Conservation (phyloP, 1,140 invertebrate genomes). For the Cydia amplana region DNA sequence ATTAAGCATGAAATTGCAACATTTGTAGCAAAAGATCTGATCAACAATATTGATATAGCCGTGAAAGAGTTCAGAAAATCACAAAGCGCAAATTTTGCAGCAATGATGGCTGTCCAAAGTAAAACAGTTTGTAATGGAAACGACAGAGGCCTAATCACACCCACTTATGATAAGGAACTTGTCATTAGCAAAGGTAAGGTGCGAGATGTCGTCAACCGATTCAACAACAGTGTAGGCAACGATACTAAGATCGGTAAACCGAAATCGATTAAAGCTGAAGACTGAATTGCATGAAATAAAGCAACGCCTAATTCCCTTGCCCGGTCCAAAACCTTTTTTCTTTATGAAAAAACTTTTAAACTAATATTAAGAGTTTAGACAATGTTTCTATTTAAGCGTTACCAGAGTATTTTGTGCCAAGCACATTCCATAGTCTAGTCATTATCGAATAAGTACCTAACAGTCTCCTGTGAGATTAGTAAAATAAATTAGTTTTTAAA, state of each 20-base stretch:
- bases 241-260: conserved; percentile 48
- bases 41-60: conserved; percentile 71
- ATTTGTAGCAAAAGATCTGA: conserved; percentile 74
- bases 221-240: conserved; percentile 64
- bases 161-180: conserved; percentile 70
- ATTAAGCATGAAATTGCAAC: conserved; percentile 75
- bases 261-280: conserved; percentile 57
- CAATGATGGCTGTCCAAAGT: conserved; percentile 36
- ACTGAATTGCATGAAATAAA: conserved; percentile 45
- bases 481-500: neutral
- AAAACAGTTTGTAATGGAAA: conserved; percentile 66
- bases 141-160: conserved; percentile 63
- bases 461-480: neutral
- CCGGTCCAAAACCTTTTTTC: conserved; percentile 51
- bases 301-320: conserved; percentile 38
- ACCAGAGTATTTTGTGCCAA: conserved; percentile 53
- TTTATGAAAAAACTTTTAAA: conserved; percentile 36
- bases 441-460: conserved; percentile 36
- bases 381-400: conserved; percentile 29
- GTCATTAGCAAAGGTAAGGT: conserved; percentile 78
- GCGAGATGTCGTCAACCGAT: conserved; percentile 74
- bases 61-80: conserved; percentile 70
- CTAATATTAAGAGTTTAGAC: conserved; percentile 32
- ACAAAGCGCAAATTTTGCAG: conserved; percentile 60
- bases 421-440: conserved; percentile 57